Conservation (phyloP, 1,140 invertebrate genomes). For the Solenopsis invicta region DNA sequence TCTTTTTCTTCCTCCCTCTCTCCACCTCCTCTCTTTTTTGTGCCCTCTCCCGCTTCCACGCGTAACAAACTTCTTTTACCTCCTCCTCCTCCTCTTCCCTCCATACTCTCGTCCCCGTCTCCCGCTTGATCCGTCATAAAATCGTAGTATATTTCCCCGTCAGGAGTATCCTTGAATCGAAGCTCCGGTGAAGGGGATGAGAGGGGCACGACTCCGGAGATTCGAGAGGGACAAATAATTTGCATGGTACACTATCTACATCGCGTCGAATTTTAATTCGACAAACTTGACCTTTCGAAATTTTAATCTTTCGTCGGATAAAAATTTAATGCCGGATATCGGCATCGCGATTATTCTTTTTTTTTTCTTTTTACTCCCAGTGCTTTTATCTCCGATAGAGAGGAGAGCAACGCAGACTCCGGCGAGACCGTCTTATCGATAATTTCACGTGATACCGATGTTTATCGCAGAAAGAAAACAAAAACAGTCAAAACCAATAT, state of each 20-base stretch:
- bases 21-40: not conserved
- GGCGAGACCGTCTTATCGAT: not conserved
- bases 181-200: not conserved
- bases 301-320: not conserved
- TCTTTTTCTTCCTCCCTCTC: conserved; percentile 48
- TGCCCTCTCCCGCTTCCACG: not conserved
- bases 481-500: too few species aligned
- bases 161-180: conserved; percentile 46
- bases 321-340: not conserved
- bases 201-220: not conserved
- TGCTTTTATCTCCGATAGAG: not conserved
- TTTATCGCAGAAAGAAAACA: not conserved
- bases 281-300: conserved; percentile 38
- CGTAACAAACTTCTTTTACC: conserved; percentile 36
- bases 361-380: not conserved
- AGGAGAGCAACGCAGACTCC: not conserved
- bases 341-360: not conserved
- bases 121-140: conserved; percentile 37
- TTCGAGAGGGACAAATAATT: conserved; percentile 13
- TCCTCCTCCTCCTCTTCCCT: not conserved
- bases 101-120: not conserved
- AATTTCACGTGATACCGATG: not conserved
- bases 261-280: conserved; percentile 32
- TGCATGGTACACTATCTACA: not conserved
- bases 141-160: conserved; percentile 39